phyloP scores from a whole-genome alignment of 2,113 vertebrate genomes.

The Martes martes region DNA sequence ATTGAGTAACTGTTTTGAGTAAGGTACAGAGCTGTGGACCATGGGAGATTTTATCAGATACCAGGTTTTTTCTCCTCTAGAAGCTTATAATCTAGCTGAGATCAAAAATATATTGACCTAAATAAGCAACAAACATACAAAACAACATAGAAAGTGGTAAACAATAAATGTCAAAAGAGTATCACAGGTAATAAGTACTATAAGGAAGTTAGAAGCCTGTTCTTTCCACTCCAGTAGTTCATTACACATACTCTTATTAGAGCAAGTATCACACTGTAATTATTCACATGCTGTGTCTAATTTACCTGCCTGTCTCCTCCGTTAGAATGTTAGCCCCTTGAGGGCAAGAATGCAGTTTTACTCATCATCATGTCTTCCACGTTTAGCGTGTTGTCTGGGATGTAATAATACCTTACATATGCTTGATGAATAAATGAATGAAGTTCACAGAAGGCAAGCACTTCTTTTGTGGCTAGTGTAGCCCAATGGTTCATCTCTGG shows the following conservation, averaged over 20 bases:
- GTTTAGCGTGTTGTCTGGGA: neutral
- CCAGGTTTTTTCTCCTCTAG: neutral
- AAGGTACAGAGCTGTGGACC: neutral
- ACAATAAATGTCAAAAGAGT: neutral
- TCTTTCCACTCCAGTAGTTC: neutral
- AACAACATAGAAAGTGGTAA: neutral
- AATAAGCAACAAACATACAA: neutral
- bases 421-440: neutral
- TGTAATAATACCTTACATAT: neutral
- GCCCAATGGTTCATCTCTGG: neutral
- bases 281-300: neutral
- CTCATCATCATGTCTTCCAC: neutral
- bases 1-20: neutral
- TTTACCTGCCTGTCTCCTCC: neutral
- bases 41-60: neutral
- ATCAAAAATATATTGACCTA: neutral
- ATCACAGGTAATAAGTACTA: neutral
- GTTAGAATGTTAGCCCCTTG: conserved; percentile 1
- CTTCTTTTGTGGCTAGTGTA: neutral
- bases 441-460: neutral
- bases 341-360: conserved; percentile 5
- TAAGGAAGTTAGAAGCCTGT: neutral
- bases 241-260: neutral
- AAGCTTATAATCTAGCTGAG: neutral
- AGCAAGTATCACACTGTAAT: conserved; percentile 15